Evolutionary conservation across 2,113 vertebrate species (phyloP).

Genomic region (Trachemys scripta): DNA sequence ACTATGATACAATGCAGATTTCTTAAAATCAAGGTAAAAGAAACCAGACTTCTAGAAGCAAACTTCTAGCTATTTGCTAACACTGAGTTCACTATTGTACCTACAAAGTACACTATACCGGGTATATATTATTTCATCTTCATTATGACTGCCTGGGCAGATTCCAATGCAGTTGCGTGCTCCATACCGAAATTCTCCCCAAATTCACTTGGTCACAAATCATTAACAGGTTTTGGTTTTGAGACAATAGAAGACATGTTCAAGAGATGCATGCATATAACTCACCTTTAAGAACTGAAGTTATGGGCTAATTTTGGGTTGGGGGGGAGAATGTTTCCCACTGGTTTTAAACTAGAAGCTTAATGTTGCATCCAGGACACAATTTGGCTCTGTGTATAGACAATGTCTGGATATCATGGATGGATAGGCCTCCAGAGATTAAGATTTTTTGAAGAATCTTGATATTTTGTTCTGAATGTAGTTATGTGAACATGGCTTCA

Average conservation of each 20-base stretch:
- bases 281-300: neutral
- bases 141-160: neutral
- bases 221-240: neutral
- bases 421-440: slow-evolving; percentile 37
- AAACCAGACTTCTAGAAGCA: neutral
- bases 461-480: slow-evolving; percentile 53
- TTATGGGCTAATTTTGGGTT: neutral
- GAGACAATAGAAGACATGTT: neutral
- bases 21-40: neutral
- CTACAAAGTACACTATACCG: neutral
- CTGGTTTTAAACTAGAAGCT: slow-evolving; percentile 6
- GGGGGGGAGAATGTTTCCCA: neutral
- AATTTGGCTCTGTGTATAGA: neutral
- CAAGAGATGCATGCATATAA: neutral
- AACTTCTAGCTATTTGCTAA: neutral
- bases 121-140: neutral
- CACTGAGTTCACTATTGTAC: neutral
- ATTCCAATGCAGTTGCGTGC: neutral
- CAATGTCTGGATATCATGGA: neutral
- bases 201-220: neutral
- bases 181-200: neutral
- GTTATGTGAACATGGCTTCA: slow-evolving; percentile 37
- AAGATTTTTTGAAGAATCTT: slow-evolving; percentile 27
- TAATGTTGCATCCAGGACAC: neutral
- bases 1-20: neutral